These are phyloP conservation scores for Spongilla lacustris DNA, from an alignment of 37 sponge, comb jelly and placozoan genomes.

Conservation along the genomic window DNA sequence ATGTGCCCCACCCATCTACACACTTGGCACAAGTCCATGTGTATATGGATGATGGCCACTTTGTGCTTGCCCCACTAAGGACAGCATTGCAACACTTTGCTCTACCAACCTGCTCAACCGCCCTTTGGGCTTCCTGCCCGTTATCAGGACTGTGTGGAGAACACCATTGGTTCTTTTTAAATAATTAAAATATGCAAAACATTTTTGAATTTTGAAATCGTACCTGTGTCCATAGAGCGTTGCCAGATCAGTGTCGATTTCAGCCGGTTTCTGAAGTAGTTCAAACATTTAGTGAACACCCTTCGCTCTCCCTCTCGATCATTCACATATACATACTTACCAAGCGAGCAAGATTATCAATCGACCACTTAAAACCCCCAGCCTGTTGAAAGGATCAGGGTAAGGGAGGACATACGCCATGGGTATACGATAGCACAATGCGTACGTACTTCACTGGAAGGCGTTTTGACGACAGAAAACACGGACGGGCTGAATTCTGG, in stretches of 20 bases:
- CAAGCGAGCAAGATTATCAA: constrained; percentile 71
- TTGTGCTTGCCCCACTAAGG: neutral
- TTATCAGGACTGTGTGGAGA: constrained; percentile 42
- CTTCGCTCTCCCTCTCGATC: neutral
- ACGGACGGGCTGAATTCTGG: constrained; percentile 67
- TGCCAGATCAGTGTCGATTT: constrained; percentile 51
- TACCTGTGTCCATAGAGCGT: constrained; percentile 59
- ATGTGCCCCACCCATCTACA: neutral
- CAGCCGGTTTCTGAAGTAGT: constrained; percentile 51
- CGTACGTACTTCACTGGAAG: constrained; percentile 49
- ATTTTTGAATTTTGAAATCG: neutral
- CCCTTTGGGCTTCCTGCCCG: constrained; percentile 43
- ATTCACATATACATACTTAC: constrained; percentile 44
- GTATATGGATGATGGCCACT: neutral
- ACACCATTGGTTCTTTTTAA: neutral
- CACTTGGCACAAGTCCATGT: neutral
- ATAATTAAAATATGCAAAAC: neutral
- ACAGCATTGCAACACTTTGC: neutral
- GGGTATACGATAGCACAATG: neutral
- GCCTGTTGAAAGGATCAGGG: neutral
- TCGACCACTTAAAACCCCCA: constrained; percentile 69
- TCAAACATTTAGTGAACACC: neutral
- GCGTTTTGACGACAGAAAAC: constrained; percentile 13
- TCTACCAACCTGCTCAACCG: constrained; percentile 33
- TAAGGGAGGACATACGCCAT: neutral